Base-by-base conservation (phyloP, 2,797 vertebrate species). In the Hypotaenidia okinawae region DNA sequence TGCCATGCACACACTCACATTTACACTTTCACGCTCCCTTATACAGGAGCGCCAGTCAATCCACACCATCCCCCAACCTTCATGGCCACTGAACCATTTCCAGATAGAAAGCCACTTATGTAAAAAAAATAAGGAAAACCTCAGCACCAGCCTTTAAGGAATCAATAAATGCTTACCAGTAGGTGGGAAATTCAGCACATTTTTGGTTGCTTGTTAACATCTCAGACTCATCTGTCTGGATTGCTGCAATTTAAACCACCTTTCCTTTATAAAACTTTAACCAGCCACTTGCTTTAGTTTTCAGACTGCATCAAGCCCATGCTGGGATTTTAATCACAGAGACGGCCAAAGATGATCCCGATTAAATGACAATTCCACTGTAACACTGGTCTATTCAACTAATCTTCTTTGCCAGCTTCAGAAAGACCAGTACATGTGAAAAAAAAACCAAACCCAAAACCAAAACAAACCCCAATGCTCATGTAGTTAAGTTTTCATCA, bases 351-450 rank as follows among this genome's bases (percentile, higher is more conserved):
- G 74, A 96, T 57, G 90, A 94, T 75, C 72, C 89, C 2, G 39
- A 97, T 94, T 95, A 97, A 97, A 84, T 76, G 72, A 90, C 47
- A 57, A 72, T 90, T 87, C 72, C 49, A 84, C 66, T 89, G 76
- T 67, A 66, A 74, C 87, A 39, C 5, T 0, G 0, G 81, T 94
- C 84, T 85, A 63, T 90, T 94, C 82, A 92, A 75, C 25, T 66
- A 93, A 97, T 94, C 95, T 91, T 87, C 94, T 93, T 75, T 92
- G 70, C 52, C 94, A 89, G 93, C 79, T 92, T 94, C 13, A 27
- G 27, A 83, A 93, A 74, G 57, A 96, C 68, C 59, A 67, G 5
- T 37, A 59, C 25, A 33, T 47, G 35, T 30, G 79, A 93, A 76
- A 47, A 18, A 9, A 45, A 45, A 18, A 17, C 9, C 18, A 8